phyloP scores from a whole-genome alignment of 2,113 vertebrate genomes.

The Ardeotis arabs region DNA sequence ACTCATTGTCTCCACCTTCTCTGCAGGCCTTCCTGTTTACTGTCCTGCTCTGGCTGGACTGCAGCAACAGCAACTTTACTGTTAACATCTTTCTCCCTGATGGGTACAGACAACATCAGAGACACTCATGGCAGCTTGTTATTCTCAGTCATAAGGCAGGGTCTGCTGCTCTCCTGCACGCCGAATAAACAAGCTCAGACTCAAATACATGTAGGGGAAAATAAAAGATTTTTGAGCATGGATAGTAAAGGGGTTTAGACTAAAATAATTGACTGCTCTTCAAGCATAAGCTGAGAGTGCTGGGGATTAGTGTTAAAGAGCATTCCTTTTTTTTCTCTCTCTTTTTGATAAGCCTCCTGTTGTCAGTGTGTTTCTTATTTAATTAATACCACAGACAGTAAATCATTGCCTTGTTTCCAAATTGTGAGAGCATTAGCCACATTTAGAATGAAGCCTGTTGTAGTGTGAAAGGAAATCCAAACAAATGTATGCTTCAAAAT shows the following conservation, averaged over 20 bases:
- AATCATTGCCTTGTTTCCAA: slow-evolving; percentile 39
- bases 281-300: neutral
- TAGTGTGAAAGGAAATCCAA: slow-evolving; percentile 42
- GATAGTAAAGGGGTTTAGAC: neutral
- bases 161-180: neutral
- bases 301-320: neutral
- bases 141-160: neutral
- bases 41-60: neutral
- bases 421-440: neutral
- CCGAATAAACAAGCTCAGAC: neutral
- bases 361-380: neutral
- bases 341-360: neutral
- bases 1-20: accelerated
- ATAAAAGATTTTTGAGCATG: neutral
- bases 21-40: neutral
- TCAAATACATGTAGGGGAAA: neutral
- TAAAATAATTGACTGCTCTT: slow-evolving; percentile 7
- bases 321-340: neutral
- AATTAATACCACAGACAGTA: slow-evolving; percentile 35
- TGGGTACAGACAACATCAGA: neutral
- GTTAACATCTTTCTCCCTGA: neutral
- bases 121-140: neutral
- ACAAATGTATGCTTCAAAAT: slow-evolving; percentile 29
- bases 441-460: slow-evolving; percentile 11
- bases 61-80: neutral